phyloP scores from a whole-genome alignment of 2,113 vertebrate genomes.

The Uria aalge region DNA sequence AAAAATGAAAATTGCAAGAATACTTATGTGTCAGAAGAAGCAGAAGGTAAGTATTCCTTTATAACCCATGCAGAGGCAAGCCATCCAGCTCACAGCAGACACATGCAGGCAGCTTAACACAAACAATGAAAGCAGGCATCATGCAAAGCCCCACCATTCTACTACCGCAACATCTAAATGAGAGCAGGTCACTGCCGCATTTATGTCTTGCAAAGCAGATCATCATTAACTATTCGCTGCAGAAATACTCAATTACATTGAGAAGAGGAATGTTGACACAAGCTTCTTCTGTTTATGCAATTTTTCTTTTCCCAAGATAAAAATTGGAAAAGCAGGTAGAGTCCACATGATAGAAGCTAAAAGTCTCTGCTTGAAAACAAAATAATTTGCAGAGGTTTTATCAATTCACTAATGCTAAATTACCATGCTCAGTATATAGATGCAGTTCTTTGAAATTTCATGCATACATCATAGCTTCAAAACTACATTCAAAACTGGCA shows the following conservation, averaged over 20 bases:
- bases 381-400: background rate
- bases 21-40: background rate
- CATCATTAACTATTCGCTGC: conserved; percentile 69
- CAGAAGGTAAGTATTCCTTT: background rate
- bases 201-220: conserved; percentile 73
- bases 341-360: background rate
- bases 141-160: conserved; percentile 84
- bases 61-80: background rate
- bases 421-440: background rate
- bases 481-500: background rate
- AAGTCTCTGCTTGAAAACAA: conserved; percentile 10
- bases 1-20: background rate
- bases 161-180: conserved; percentile 84
- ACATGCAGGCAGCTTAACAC: background rate
- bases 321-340: background rate
- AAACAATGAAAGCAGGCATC: conserved; percentile 24
- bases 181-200: conserved; percentile 78
- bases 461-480: background rate
- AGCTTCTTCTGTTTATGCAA: background rate
- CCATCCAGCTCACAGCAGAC: background rate
- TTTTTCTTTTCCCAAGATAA: background rate
- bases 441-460: background rate
- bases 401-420: background rate
- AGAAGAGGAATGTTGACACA: background rate
- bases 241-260: conserved; percentile 47